phyloP scores from a whole-genome alignment of 1,140 invertebrate genomes.

The Araneus ventricosus region DNA sequence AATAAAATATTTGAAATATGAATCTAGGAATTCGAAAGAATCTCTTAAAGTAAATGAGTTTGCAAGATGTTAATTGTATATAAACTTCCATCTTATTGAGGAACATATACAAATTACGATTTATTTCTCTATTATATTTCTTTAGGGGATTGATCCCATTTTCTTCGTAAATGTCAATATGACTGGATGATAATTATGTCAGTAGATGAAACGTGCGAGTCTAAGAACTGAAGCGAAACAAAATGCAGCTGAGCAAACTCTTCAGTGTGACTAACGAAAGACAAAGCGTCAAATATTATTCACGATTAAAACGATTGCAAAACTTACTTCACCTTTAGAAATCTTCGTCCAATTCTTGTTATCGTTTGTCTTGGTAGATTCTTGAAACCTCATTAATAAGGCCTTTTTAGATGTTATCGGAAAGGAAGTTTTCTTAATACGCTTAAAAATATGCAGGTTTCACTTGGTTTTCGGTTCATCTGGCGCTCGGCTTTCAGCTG shows the following conservation, averaged over 20 bases:
- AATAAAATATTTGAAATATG: no score
- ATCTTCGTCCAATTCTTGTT: slow-evolving; percentile 1
- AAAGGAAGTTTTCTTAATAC: not conserved
- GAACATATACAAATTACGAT: no score
- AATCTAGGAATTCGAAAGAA: no score
- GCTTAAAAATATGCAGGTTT: no score
- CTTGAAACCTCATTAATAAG: not conserved
- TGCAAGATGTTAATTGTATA: no score
- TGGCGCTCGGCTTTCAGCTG: no score
- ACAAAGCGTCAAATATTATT: slow-evolving; percentile 1
- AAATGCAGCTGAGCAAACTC: not conserved
- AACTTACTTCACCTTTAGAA: not conserved
- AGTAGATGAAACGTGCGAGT: slow-evolving; percentile 19
- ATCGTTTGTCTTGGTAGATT: not conserved
- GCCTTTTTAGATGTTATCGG: not conserved
- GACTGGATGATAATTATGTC: not conserved
- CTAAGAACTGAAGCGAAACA: not conserved
- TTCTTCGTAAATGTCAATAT: not conserved
- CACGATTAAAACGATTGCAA: not conserved
- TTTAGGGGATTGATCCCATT: not conserved
- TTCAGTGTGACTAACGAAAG: not conserved
- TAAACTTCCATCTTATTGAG: no score
- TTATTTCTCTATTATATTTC: not conserved
- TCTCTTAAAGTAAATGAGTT: no score
- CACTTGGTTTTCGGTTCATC: no score